Evolutionary conservation across 2,888 invertebrate species (phyloP), one percentile per base, ranked within the genome.

Genomic region (Anagyrus pseudococci): DNA sequence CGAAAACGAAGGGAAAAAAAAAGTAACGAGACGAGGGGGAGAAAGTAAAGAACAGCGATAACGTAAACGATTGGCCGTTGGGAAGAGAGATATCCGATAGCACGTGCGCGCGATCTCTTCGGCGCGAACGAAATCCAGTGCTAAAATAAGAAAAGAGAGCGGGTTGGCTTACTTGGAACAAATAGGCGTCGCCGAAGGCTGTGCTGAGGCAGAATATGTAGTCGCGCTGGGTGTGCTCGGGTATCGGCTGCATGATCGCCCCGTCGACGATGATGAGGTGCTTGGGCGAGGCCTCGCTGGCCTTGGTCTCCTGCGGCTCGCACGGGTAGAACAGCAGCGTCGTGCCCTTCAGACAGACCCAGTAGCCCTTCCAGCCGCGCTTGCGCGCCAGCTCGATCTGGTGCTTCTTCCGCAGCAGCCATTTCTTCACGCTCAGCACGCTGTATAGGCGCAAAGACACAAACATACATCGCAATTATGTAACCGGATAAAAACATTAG

Each of bases 191-290:
- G 69, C 98, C 98, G 82, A 97, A 97, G 55, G 96, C 96, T 40
- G 97, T 98, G 84, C 96, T 97, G 75, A 98, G 87, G 81, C 98
- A 97, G 85, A 98, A 98, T 82, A 98, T 96, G 83, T 96, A 92
- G 83, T 98, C 97, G 73, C 97, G 87, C 82, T 97, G 96, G 19
- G 98, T 98, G 83, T 98, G 97, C 82, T 98, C 98, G n/a, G 98
- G 98, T 77, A 98, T 96, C 52, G 97, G 95, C 83, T 98, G 98
- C 92, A 96, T 96, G 82, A 98, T 96, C 74, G 95, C 95, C 62
- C 95, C 95, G 83, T 96, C 96, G 71, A 96, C 95, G 78, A 96
- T 96, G 83, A 96, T 95, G 79, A 96, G 88, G 84, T 96, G 96
- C 83, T 95, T 95, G 57, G 96, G 96, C 47, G 95, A 94, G 41